Evolutionary conservation across 2,113 vertebrate species (phyloP).

Genomic region (Cromileptes altivelis): DNA sequence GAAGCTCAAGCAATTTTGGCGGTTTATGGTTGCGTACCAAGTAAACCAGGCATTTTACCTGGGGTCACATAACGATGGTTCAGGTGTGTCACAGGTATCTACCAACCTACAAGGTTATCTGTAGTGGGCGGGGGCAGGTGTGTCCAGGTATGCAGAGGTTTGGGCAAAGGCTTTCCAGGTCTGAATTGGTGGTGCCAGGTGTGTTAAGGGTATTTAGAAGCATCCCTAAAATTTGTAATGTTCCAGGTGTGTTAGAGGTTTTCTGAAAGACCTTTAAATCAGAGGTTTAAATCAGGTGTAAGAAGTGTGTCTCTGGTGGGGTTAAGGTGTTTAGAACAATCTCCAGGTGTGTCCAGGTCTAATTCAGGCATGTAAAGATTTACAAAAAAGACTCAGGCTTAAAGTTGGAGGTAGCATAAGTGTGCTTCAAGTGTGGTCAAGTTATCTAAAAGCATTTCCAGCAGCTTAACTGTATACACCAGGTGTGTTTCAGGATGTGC

Average conservation of each 20-base stretch:
- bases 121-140: background rate
- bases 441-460: background rate
- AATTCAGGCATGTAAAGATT: no score
- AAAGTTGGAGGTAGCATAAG: no score
- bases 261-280: background rate
- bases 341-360: background rate
- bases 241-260: background rate
- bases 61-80: constrained; percentile 13
- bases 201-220: background rate
- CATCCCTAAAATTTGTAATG: background rate
- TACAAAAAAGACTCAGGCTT: no score
- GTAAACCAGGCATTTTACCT: constrained; percentile 5
- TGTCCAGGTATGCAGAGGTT: background rate
- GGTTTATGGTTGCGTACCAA: background rate
- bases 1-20: background rate
- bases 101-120: background rate
- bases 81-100: background rate
- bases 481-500: background rate
- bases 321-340: background rate
- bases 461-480: no score
- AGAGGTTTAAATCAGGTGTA: background rate
- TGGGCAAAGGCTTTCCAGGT: background rate
- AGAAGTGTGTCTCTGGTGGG: background rate
- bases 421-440: background rate
- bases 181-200: background rate